Evolutionary conservation across 1,140 invertebrate genomes (phyloP).

Genomic region (Spodoptera frugiperda): DNA sequence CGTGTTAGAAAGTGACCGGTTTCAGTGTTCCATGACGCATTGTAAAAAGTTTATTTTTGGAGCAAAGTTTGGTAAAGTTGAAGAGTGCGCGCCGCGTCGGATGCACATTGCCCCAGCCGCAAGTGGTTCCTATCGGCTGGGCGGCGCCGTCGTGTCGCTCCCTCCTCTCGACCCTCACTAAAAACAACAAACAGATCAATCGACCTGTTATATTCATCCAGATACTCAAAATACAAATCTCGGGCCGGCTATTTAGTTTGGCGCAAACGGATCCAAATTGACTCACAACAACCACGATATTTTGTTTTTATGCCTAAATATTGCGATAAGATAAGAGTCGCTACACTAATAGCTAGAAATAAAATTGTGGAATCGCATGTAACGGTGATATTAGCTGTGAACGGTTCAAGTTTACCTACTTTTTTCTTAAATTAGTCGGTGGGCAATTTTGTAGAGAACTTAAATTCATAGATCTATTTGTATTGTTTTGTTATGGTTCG

Average conservation of each 20-base stretch:
- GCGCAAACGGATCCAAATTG: constrained; percentile 57
- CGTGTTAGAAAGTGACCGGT: constrained; percentile 57
- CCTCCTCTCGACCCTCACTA: constrained; percentile 78
- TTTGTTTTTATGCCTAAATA: constrained; percentile 78
- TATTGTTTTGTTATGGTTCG: constrained; percentile 21
- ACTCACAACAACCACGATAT: constrained; percentile 67
- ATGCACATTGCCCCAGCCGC: constrained; percentile 81
- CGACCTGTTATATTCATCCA: constrained; percentile 76
- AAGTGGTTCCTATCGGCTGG: constrained; percentile 80
- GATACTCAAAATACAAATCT: constrained; percentile 71
- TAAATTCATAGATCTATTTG: constrained; percentile 57
- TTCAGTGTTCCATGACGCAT: constrained; percentile 74
- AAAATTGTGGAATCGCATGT: constrained; percentile 84
- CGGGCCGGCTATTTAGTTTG: constrained; percentile 60
- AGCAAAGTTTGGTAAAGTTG: constrained; percentile 80
- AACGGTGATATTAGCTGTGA: constrained; percentile 81
- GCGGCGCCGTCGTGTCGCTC: constrained; percentile 81
- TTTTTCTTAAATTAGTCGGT: constrained; percentile 72
- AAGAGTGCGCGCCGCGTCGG: constrained; percentile 78
- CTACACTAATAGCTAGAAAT: constrained; percentile 80
- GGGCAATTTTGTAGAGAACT: constrained; percentile 66
- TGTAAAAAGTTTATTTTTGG: constrained; percentile 82
- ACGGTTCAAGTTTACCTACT: constrained; percentile 73
- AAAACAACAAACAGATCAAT: constrained; percentile 86
- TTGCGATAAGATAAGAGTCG: constrained; percentile 78